Evolutionary conservation across 92 coral and sea anemone species (phyloP), one percentile per base, ranked within the genome.

Genomic region (Bergia puertoricense): DNA sequence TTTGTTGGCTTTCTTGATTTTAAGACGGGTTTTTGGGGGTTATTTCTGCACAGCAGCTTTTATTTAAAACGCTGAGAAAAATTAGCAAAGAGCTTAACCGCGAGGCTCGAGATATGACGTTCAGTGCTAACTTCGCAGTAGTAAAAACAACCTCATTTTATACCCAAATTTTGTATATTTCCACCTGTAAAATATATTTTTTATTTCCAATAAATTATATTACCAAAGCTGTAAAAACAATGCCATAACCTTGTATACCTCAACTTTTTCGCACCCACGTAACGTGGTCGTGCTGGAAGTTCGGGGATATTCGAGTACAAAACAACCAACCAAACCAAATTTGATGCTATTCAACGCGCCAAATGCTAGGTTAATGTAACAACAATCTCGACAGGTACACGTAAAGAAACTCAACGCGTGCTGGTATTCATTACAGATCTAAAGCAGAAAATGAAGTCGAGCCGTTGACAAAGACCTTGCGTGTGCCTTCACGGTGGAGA

Each of bases 381-480:
- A 65, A 44, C 45, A 39, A 36, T 44, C 20, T 18, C 66, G 37
- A 84, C 78, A 69, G 87, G 87, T 72, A 46, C 54, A 13, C 36
- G 23, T 84, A 84, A 72, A 71, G 66, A 69, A 71, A 6, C 36
- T 37, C 23, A 46, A 48, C 66, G 86, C 86, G 86, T 83, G 86
- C 86, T 68, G 45, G 23, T 15, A 72, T 82, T 80, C 50, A 37
- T 79, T 23, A 46, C 38, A 46, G 69, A 50, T 0, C 7, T 23
- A 50, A 79, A n/a, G 5, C 1, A n/a, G 36, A 46, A 79, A 48
- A 50, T 79, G 56, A 79, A 77, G 81, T 44, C 13, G 44, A 16
- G 20, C 16, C 16, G 11, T 2, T 79, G 66, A 79, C 82, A 79
- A 79, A 48, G 41, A 18, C 10, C 62, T 79, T 10, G 57, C 82